Evolutionary conservation across 1,140 invertebrate genomes (phyloP), one percentile per base, ranked within the genome.

Genomic region (Ips typographus): DNA sequence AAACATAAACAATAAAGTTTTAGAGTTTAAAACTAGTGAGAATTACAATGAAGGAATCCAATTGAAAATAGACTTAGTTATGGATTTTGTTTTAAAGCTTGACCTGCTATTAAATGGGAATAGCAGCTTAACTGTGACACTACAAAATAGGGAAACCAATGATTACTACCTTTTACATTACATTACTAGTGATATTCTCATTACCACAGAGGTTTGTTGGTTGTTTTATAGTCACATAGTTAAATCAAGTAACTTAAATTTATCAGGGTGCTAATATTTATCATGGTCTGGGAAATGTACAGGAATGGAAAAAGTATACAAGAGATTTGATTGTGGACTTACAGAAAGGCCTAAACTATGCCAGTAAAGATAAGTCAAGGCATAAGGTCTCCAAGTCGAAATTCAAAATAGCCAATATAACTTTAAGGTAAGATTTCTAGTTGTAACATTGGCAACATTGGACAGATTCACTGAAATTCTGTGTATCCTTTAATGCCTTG

Each of bases 251-350:
- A 49, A 22, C 0, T 44, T 40, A 47, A 6, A 41, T 58, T 42
- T 66, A 41, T 22, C 71, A 88, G 86, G 89, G 88, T 59, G 87
- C 88, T 62, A 88, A 94, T 77, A 89, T 96, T 62, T 96, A 91
- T 77, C 93, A 97, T 80, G 95, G 94, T 2, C 87, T 98, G 63
- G 94, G 94, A 49, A 82, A 79, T 74, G 84, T 80, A 58, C 82
- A 79, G 71, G 85, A 86, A 51, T 98, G 95, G 95, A 87, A 87
- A 53, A 86, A 87, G 72, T 78, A 98, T 2, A 94, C 94, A 0
- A 85, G 97, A 61, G 95, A 98, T 78, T 81, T 98, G 37, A 86
- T 93, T 60, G 89, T 96, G 56, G 97, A 99, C 81, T 84, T 98
- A 68, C 91, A 95, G 78, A 98, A 98, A 83, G 95, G 86, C 70